Evolutionary conservation across 64 coral and sea anemone genomes (phyloP), one percentile per base, ranked within the genome.

Genomic region (Dendrophyllia cribrosa): DNA sequence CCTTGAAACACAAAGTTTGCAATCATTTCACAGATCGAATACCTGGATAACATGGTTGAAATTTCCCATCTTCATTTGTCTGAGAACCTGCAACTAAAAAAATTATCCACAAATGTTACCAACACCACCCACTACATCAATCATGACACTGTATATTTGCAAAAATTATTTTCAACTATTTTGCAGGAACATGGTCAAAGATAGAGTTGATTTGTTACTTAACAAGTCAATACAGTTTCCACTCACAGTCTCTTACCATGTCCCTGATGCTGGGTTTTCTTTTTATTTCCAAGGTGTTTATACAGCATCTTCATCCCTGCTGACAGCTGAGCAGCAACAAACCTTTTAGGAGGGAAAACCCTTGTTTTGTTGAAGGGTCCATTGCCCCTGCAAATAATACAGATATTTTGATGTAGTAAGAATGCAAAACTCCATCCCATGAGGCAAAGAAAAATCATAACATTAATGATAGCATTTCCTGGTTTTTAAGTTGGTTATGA

Each of bases 21-120:
- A 34, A 34, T 34, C 34, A 34, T 34, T 34, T 34, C 2, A 34
- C 34, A 34, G 34, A 34, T 34, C 0, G 34, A 34, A n/a, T n/a
- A 86, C 82, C 82, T 86, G 82, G 82, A 68, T 86, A 72, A 69
- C 46, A 51, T 49, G 82, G 82, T 15, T 55, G 43, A 62, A 86
- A 86, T 86, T 72, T 86, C 2, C 82, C 82, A 86, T 56, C 62
- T 64, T 67, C 16, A 68, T 43, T 62, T 19, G 82, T 86, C 22
- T 86, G 82, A 26, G 55, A 56, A 0, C 52, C 77, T 34, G 23
- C 12, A 59, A 79, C 22, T 79, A 59, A 3, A 77, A 22, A n/a
- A 75, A 51, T 12, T 46, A 12, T 75, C 12, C 17, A 44, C 16
- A 51, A 75, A 9, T 44, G 34, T 46, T 21, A 1, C 4, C 21